Evolutionary conservation across 2,113 vertebrate species (phyloP).

Genomic region (Microcebus ravelobensis): DNA sequence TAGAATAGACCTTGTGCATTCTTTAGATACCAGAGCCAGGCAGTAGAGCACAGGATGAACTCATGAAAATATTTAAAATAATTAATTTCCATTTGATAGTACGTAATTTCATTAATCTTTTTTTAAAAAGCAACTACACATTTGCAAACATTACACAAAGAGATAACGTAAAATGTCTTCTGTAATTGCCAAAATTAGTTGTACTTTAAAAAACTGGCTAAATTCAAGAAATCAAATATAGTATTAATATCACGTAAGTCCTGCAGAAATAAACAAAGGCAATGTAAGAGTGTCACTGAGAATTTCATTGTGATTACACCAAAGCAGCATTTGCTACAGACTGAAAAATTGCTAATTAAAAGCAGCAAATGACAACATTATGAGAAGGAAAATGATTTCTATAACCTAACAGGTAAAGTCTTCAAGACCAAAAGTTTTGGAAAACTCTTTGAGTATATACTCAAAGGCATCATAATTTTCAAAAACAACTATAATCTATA

Average conservation of each 20-base stretch:
- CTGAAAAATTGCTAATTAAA: neutral
- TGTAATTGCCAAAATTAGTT: neutral
- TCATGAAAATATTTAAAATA: neutral
- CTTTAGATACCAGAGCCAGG: neutral
- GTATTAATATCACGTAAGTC: neutral
- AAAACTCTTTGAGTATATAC: neutral
- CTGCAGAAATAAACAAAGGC: slow-evolving; percentile 37
- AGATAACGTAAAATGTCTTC: neutral
- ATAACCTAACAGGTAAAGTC: neutral
- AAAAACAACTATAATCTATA: slow-evolving; percentile 8
- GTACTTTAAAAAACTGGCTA: neutral
- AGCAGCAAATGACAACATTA: neutral
- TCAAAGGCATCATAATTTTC: neutral
- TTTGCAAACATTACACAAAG: neutral
- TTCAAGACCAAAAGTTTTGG: neutral
- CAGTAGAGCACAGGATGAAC: neutral
- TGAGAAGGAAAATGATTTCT: neutral
- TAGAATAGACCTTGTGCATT: neutral
- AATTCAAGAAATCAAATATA: slow-evolving; percentile 3
- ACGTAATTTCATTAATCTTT: neutral
- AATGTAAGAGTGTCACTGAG: neutral
- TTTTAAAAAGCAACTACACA: neutral
- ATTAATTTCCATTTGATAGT: neutral
- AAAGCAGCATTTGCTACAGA: neutral
- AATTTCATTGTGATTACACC: neutral